Base-by-base conservation (phyloP, 2,797 vertebrate genomes). In the Gymnodraco acuticeps region DNA sequence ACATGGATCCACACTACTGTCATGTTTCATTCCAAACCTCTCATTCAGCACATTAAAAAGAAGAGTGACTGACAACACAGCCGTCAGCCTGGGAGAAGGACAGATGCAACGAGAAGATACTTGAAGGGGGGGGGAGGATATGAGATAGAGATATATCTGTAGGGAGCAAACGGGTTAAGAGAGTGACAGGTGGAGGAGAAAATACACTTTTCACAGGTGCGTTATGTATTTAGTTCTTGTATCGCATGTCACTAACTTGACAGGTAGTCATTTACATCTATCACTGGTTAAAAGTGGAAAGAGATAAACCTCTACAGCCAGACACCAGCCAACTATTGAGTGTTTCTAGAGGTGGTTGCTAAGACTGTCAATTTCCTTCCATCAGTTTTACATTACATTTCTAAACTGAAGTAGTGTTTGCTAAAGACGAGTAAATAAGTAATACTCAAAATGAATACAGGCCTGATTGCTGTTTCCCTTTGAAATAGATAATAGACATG, bases 1-100 rank as follows among this genome's bases (percentile, higher is more conserved):
- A 76, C 66, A n/a, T 3, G 45, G 53, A 60, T 85, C 76, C 19
- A 38, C 23, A 33, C 74, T 50, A 9, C 73, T 73, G 78, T 81
- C 75, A 75, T 52, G 17, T 70, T 75, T 63, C 17, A 41, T 50
- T 71, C 62, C 61, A 60, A 56, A 64, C 64, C 75, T 74, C 69
- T 75, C 70, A 46, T 68, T 66, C 70, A 46, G 33, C 48, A 43
- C 70, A 62, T 73, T 78, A 67, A 69, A 67, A 69, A 63, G 41
- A 54, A 48, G 47, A 38, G 52, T 50, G 78, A 83, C 56, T 50
- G 78, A 83, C 56, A 60, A 64, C 45, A 45, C 5, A 45, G 48
- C 66, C 42, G 20, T 52, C 58, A 68, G 45, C 7, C 19, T 10
- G 33, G 38, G 33, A 65, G 33, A 48, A 17, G 67, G 54, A 64